A percentile compares a stretch with the other conserved stretches of the same genome.
These are phyloP conservation scores for Gavia stellata DNA, from an alignment of 2,113 vertebrate species.

Conservation along the genomic window DNA sequence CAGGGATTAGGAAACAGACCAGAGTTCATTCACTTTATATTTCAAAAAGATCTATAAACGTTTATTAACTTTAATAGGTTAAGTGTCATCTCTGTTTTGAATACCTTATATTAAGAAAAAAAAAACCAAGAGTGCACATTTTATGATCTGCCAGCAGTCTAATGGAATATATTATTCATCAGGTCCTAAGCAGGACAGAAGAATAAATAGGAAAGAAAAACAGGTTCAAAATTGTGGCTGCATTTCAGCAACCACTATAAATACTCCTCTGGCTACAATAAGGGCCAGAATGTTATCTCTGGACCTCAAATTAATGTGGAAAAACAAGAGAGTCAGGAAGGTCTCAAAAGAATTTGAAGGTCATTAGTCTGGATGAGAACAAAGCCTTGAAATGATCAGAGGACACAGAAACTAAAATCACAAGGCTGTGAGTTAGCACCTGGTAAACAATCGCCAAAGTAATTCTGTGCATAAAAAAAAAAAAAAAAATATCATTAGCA, in stretches of 20 bases:
- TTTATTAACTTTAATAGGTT: background rate
- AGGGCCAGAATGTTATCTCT: background rate
- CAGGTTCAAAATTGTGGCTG: background rate
- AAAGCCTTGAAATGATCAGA: background rate
- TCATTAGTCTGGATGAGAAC: background rate
- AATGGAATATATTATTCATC: background rate
- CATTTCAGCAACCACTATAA: background rate
- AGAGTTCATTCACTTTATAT: background rate
- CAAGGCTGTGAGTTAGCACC: background rate
- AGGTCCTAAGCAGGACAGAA: background rate
- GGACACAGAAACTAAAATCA: background rate
- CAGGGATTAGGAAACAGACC: background rate
- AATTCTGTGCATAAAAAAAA: background rate
- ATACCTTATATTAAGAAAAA: background rate
- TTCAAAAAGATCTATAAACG: background rate
- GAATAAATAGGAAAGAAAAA: background rate
- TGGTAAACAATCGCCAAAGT: background rate
- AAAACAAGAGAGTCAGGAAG: background rate
- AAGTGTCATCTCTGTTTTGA: background rate
- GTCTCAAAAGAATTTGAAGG: background rate
- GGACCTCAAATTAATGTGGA: background rate
- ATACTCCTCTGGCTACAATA: background rate
- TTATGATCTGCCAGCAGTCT: background rate
- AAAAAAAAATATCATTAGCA: background rate
- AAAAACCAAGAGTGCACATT: background rate